phyloP scores from a whole-genome alignment of 2,888 invertebrate genomes.

The Drosophila mayaguana region DNA sequence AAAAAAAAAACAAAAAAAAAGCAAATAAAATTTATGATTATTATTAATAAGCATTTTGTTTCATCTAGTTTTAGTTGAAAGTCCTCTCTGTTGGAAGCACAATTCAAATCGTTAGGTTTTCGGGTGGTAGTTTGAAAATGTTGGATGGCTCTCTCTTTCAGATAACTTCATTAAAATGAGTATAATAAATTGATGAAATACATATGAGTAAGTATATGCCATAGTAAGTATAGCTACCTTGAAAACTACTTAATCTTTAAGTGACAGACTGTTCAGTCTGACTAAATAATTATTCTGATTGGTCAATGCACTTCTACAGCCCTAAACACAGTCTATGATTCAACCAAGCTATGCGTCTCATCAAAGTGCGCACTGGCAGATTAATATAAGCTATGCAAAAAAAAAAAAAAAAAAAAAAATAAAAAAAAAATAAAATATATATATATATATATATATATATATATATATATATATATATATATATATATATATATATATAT shows the following conservation, averaged over 20 bases:
- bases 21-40: conserved; percentile 75
- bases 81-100: conserved; percentile 65
- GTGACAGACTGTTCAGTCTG: not conserved
- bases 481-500: no score
- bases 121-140: conserved; percentile 5
- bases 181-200: not conserved
- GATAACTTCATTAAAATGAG: not conserved
- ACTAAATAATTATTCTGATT: not conserved
- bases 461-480: no score
- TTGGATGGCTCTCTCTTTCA: conserved; percentile 23
- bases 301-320: not conserved
- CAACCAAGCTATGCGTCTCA: not conserved
- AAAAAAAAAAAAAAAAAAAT: no score
- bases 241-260: not conserved
- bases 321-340: not conserved
- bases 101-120: conserved; percentile 69
- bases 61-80: conserved; percentile 31
- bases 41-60: conserved; percentile 63
- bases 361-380: not conserved
- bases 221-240: not conserved
- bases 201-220: not conserved
- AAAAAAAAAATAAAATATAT: not conserved
- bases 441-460: no score
- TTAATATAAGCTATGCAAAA: not conserved
- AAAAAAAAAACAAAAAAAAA: conserved; percentile 41